Percentiles rank a stretch among this genome's conserved stretches.
These are phyloP conservation scores for Callipepla californica DNA, from an alignment of 2,113 vertebrate species.

Conservation along the genomic window DNA sequence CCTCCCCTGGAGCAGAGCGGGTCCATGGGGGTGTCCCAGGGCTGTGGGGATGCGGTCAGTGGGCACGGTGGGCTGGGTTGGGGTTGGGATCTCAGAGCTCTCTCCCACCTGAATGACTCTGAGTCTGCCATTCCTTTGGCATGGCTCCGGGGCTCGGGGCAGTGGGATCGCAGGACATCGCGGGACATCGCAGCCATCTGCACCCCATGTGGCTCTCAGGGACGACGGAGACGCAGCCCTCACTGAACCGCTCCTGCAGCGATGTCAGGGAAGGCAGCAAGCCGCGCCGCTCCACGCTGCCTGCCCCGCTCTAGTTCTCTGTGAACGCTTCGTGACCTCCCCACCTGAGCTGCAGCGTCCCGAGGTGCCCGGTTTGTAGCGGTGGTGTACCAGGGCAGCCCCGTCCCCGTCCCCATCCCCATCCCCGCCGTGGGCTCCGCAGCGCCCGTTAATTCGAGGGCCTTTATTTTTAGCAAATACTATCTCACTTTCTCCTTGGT, in stretches of 20 bases:
- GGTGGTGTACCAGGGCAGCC: fast-evolving
- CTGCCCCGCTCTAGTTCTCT: neutral
- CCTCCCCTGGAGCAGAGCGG: too few relatives aligned
- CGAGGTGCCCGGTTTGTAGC: neutral
- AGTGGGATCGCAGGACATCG: too few relatives aligned
- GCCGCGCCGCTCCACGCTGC: neutral
- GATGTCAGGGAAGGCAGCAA: neutral
- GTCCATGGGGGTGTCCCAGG: too few relatives aligned
- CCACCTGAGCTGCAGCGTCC: neutral
- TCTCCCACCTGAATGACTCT: too few relatives aligned
- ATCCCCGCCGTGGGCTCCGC: too few relatives aligned
- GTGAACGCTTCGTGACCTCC: neutral
- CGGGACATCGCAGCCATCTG: too few relatives aligned
- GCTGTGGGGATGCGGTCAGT: too few relatives aligned
- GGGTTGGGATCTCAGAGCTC: too few relatives aligned
- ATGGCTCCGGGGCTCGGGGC: too few relatives aligned
- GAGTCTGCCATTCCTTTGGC: too few relatives aligned
- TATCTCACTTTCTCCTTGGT: constrained; percentile 63
- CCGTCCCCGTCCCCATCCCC: too few relatives aligned
- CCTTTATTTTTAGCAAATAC: constrained; percentile 57
- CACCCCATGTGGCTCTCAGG: fast-evolving
- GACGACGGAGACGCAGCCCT: fast-evolving
- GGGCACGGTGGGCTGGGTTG: too few relatives aligned
- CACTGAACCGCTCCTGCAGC: fast-evolving
- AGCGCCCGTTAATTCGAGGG: constrained; percentile 13